phyloP scores from a whole-genome alignment of 2,113 vertebrate genomes.

The Gopherus evgoodei region DNA sequence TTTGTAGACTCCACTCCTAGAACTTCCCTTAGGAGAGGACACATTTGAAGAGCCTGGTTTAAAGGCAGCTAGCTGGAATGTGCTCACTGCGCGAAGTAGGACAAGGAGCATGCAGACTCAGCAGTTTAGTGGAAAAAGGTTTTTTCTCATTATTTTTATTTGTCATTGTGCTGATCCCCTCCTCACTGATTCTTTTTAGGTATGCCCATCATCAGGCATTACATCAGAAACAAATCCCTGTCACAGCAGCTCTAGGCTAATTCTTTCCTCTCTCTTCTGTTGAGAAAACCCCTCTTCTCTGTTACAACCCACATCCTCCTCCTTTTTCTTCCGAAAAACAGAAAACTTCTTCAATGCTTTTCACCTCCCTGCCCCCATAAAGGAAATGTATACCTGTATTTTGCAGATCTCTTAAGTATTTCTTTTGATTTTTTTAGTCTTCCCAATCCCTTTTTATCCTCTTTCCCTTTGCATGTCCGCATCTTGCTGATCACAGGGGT shows the following conservation, averaged over 20 bases:
- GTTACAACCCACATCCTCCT: not conserved
- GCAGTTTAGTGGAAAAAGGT: not conserved
- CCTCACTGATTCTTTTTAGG: not conserved
- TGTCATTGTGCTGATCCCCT: not conserved
- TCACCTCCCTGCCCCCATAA: not conserved
- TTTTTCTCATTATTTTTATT: not conserved
- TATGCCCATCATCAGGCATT: not conserved
- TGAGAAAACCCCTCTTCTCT: constrained; percentile 17
- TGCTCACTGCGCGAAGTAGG: fast-evolving
- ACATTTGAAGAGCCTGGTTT: not conserved
- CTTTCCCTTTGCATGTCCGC: constrained; percentile 65
- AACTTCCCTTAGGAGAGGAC: not conserved
- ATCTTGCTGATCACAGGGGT: constrained; percentile 72
- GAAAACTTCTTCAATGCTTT: constrained; percentile 10
- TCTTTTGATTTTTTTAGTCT: constrained; percentile 49
- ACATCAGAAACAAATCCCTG: not conserved
- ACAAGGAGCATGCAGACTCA: not conserved
- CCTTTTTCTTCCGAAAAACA: constrained; percentile 15
- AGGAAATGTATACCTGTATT: constrained; percentile 11
- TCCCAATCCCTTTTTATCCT: constrained; percentile 36
- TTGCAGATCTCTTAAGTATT: constrained; percentile 22
- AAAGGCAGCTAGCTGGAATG: fast-evolving
- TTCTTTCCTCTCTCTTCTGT: not conserved
- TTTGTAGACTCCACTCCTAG: not conserved
- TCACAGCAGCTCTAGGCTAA: not conserved